phyloP scores from a whole-genome alignment of 2,113 vertebrate genomes.

The Apeltes quadracus region DNA sequence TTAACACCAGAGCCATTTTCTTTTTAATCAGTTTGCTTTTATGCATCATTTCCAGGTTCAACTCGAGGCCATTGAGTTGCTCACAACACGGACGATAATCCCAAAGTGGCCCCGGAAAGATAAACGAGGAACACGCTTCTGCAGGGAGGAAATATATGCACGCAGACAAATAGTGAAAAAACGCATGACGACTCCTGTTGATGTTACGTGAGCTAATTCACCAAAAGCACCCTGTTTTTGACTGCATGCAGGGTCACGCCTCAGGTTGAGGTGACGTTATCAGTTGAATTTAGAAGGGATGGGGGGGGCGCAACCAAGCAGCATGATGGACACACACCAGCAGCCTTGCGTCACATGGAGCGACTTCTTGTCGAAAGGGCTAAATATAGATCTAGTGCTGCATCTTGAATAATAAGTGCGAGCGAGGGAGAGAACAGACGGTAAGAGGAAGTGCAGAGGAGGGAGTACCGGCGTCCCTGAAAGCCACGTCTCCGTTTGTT shows the following conservation, averaged over 20 bases:
- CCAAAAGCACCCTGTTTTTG: not conserved
- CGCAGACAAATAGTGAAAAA: not conserved
- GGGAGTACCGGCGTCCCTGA: not conserved
- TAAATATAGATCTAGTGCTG: conserved; percentile 61
- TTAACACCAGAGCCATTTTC: not conserved
- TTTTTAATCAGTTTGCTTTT: not conserved
- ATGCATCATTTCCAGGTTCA: not conserved
- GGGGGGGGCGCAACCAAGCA: not conserved
- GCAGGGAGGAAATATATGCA: not conserved
- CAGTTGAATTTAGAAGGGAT: not conserved
- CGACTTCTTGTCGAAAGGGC: conserved; percentile 22
- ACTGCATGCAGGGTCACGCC: not conserved
- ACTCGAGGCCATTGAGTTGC: too few relatives aligned
- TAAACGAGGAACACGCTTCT: not conserved
- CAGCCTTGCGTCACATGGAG: not conserved
- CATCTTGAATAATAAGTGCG: conserved; percentile 49
- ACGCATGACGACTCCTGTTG: not conserved
- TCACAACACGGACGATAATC: not conserved
- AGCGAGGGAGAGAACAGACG: not conserved
- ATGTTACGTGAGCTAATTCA: not conserved
- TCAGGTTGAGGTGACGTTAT: not conserved
- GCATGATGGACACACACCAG: not conserved
- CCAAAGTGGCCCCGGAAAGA: not conserved
- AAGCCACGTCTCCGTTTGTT: not conserved
- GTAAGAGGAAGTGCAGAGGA: not conserved